Conservation (phyloP, 2,797 vertebrate species). For the Tinamus major region DNA sequence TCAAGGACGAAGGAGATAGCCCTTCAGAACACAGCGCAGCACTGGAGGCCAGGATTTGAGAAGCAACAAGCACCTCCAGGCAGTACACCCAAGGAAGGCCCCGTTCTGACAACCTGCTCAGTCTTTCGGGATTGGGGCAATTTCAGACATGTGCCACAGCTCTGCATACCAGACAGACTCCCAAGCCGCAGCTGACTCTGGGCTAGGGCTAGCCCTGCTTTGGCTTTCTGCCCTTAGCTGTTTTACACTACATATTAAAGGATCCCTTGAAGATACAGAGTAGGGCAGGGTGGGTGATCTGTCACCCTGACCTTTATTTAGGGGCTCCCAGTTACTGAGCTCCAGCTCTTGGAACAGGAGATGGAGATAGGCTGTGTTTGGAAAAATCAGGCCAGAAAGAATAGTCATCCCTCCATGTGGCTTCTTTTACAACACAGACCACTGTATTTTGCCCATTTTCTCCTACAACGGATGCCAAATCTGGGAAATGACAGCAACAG, state of each 20-base stretch:
- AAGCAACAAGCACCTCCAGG: neutral
- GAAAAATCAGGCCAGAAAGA: neutral
- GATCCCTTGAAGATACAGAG: neutral
- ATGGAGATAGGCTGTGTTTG: neutral
- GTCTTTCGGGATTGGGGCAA: neutral
- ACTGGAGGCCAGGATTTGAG: neutral
- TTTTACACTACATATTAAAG: neutral
- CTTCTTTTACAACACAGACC: constrained; percentile 7
- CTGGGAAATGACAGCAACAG: neutral
- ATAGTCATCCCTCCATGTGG: neutral
- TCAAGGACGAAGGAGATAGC: neutral
- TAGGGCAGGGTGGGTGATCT: neutral
- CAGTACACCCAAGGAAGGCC: neutral
- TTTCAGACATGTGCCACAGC: neutral
- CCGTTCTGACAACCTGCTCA: neutral
- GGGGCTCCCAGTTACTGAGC: neutral
- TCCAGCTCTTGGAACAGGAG: neutral
- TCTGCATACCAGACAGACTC: neutral
- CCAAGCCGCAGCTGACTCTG: neutral
- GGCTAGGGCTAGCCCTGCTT: neutral
- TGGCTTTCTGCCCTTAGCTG: constrained; percentile 6
- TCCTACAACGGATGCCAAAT: neutral
- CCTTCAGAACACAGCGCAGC: neutral
- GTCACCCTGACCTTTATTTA: neutral
- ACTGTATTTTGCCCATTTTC: constrained; percentile 23